phyloP scores from a whole-genome alignment of 2,888 invertebrate genomes.

The Apantesis nais region DNA sequence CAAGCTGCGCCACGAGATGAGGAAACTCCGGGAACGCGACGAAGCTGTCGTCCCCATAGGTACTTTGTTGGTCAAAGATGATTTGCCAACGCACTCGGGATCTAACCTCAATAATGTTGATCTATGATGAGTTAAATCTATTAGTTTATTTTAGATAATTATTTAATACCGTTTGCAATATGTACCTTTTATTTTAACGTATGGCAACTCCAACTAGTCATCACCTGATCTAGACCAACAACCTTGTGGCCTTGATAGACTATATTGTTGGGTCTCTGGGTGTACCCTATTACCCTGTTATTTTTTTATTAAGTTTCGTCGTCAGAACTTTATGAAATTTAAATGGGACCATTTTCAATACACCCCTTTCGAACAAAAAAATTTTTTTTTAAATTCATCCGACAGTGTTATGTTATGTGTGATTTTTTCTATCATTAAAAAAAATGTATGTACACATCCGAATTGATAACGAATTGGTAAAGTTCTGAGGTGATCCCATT shows the following conservation, averaged over 20 bases:
- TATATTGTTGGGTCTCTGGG: neutral
- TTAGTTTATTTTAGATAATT: neutral
- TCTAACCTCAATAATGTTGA: slow-evolving; percentile 93
- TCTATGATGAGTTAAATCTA: slow-evolving; percentile 69
- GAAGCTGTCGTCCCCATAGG: slow-evolving; percentile 87
- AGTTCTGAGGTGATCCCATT: no score
- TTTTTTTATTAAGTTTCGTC: neutral
- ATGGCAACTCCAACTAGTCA: neutral
- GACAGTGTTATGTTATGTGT: no score
- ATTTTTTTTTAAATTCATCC: no score
- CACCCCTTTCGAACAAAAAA: no score
- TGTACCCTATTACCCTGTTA: neutral
- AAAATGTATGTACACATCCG: no score
- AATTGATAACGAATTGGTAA: no score
- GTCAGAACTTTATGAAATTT: no score
- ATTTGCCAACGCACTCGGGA: slow-evolving; percentile 89
- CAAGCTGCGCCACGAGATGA: slow-evolving; percentile 94
- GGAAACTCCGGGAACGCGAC: slow-evolving; percentile 88
- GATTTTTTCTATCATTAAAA: no score
- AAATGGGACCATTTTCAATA: no score
- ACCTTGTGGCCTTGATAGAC: neutral
- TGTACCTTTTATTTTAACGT: neutral
- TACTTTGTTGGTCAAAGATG: slow-evolving; percentile 76
- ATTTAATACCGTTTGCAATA: neutral
- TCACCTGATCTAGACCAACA: neutral